phyloP scores from a whole-genome alignment of 2,113 vertebrate species.

The Melanerpes formicivorus region DNA sequence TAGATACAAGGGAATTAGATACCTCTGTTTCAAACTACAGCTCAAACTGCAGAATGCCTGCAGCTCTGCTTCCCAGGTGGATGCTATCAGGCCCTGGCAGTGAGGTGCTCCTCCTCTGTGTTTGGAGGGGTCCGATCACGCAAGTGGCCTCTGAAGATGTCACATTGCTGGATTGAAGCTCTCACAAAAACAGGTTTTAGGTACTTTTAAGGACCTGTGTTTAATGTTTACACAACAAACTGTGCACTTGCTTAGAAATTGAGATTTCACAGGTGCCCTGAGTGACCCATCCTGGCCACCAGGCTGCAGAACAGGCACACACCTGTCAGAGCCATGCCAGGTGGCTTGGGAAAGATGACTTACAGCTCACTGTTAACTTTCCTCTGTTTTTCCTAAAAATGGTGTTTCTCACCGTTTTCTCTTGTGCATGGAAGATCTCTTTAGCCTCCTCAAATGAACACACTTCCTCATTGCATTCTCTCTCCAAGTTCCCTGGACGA shows the following conservation, averaged over 20 bases:
- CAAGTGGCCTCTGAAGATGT: not conserved
- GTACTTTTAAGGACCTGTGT: not conserved
- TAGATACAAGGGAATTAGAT: not conserved
- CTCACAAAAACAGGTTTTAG: not conserved
- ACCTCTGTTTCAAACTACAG: not conserved
- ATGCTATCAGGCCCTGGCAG: no score
- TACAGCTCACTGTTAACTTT: not conserved
- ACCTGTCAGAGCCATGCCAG: not conserved
- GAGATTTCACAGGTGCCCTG: not conserved
- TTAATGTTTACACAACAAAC: not conserved
- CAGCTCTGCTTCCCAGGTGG: not conserved
- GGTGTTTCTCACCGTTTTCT: conserved; percentile 78
- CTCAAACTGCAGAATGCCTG: no score
- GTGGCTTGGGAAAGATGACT: not conserved
- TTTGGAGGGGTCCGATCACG: not conserved
- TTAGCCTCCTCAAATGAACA: conserved; percentile 84
- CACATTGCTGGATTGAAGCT: not conserved
- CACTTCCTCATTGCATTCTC: conserved; percentile 83
- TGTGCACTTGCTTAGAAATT: not conserved
- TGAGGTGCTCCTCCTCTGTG: no score
- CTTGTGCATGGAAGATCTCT: conserved; percentile 83
- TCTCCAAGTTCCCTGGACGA: conserved; percentile 80
- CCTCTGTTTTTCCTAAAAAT: not conserved
- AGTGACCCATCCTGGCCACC: not conserved
- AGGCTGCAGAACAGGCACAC: not conserved